phyloP scores from a whole-genome alignment of 2,797 vertebrate genomes.

The Lithobates pipiens region DNA sequence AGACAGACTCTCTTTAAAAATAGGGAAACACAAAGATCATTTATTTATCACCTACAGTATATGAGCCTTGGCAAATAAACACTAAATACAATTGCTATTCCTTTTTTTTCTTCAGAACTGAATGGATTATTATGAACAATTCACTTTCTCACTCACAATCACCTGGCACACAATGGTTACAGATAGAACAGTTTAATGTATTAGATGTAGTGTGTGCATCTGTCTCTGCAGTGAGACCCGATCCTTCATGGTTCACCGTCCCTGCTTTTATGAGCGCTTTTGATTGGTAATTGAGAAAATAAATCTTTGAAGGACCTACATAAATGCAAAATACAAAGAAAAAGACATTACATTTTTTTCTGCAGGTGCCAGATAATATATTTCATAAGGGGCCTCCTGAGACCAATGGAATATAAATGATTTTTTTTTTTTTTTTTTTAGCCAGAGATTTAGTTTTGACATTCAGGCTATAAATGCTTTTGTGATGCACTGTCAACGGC shows the following conservation, averaged over 20 bases:
- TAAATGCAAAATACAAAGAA: conserved; percentile 66
- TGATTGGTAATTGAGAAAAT: conserved; percentile 75
- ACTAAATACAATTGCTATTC: too few relatives aligned
- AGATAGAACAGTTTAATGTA: conserved; percentile 41
- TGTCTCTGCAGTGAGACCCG: conserved; percentile 67
- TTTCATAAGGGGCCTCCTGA: conserved; percentile 66
- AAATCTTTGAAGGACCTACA: conserved; percentile 73
- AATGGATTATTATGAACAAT: conserved; percentile 36
- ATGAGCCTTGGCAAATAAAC: too few relatives aligned
- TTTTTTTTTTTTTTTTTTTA: conserved; percentile 66
- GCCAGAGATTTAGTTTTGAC: conserved; percentile 60
- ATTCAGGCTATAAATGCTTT: conserved; percentile 65
- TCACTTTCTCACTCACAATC: conserved; percentile 55
- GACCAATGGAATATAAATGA: conserved; percentile 60
- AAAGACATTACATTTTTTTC: conserved; percentile 66
- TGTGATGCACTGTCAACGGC: conserved; percentile 58
- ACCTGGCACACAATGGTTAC: conserved; percentile 56
- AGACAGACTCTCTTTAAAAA: too few relatives aligned
- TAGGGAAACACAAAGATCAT: too few relatives aligned
- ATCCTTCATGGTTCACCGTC: conserved; percentile 67
- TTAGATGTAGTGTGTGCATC: conserved; percentile 56
- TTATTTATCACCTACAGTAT: too few relatives aligned
- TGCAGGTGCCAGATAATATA: conserved; percentile 9
- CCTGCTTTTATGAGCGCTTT: conserved; percentile 71
- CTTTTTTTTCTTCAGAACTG: too few relatives aligned